Base-by-base conservation (phyloP, 2,797 vertebrate genomes). In the Ibycter americanus region DNA sequence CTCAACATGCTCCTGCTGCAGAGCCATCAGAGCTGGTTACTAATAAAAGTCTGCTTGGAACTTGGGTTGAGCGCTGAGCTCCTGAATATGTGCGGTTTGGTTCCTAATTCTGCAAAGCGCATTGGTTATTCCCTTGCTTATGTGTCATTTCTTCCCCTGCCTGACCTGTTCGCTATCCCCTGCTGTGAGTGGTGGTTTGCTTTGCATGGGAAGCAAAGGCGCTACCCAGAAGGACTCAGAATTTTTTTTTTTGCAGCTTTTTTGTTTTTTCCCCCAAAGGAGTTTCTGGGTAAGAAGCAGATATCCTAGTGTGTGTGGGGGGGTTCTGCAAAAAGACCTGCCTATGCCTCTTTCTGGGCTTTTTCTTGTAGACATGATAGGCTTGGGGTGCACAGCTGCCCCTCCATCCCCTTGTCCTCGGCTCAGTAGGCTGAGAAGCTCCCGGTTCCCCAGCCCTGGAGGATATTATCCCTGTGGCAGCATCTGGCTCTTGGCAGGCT, bases 401-500 rank as follows among this genome's bases (percentile, higher is more conserved):
- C 55, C 72, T 87, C 62, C 54, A 70, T 59, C 63, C 65, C 36
- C 77, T 86, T 79, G 67, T 87, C 68, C 54, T 68, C 80, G 51
- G 56, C 59, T 80, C 2, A 0, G 79, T 23, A 34, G 56, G 51
- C 81, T 87, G 92, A 51, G 74, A 89, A 89, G 78, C 11, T 12
- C 78, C 90, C 9, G 8, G 32, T 85, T 93, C 61, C 81, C 52
- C 49, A 65, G 83, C 85, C 86, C 83, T 63, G 76, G 63, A 91
- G 88, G 86, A 73, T 32, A 51, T 84, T 92, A 63, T 91, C 68
- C 93, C 74, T 0, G 58, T 62, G 78, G 95, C 88, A 97, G 97
- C 96, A 95, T 93, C 95, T 97, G 97, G 92, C 92, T 96, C 90
- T 90, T 96, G 94, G 92, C 94, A 95, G 71, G 68, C 87, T 86